Evolutionary conservation across 2,797 vertebrate species (phyloP).

Genomic region (Sarcophilus harrisii): DNA sequence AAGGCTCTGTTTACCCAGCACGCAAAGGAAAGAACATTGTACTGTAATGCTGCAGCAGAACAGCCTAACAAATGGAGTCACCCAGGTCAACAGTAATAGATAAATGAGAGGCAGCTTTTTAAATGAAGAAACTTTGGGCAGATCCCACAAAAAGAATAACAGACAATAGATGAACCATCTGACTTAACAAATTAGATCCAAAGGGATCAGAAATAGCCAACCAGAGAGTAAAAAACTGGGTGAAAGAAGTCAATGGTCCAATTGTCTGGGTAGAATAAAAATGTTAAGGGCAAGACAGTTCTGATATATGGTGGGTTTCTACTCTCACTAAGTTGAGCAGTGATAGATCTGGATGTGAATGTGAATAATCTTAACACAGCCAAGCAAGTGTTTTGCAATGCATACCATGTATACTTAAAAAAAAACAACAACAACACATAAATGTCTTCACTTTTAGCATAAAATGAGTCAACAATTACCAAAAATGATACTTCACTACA

Average conservation of each 20-base stretch:
- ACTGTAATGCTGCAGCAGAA: background rate
- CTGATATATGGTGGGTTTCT: background rate
- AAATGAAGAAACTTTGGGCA: background rate
- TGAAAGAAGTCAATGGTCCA: background rate
- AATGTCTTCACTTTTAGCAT: constrained; percentile 69
- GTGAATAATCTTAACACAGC: constrained; percentile 73
- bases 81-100: background rate
- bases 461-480: constrained; percentile 78
- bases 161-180: background rate
- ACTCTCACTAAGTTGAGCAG: constrained; percentile 62
- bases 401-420: constrained; percentile 63
- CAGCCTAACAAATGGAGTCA: background rate
- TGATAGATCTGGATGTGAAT: constrained; percentile 55
- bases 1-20: background rate
- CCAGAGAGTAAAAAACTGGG: background rate
- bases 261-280: background rate
- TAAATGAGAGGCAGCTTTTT: background rate
- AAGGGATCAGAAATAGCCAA: background rate
- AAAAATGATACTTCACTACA: constrained; percentile 77
- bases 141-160: background rate
- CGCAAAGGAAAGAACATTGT: background rate
- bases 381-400: constrained; percentile 73
- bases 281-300: background rate
- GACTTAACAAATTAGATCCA: background rate
- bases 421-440: constrained; percentile 53